Conservation (phyloP, 2,113 vertebrate genomes). For the Brachyhypopomus gauderio region DNA sequence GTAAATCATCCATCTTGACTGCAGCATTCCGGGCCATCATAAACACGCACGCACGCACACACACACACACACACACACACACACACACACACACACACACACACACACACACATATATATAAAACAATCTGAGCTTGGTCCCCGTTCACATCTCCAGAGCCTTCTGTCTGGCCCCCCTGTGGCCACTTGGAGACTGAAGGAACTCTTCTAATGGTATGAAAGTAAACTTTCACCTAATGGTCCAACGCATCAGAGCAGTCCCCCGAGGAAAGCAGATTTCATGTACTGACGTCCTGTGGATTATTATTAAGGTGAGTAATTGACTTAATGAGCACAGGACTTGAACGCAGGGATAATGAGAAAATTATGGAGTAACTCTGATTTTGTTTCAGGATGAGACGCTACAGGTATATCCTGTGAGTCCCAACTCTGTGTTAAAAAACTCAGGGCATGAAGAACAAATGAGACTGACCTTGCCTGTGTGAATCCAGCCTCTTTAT, state of each 20-base stretch:
- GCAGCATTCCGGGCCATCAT: background rate
- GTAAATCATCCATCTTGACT: constrained; percentile 51
- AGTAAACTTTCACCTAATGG: background rate
- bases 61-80: too few relatives aligned
- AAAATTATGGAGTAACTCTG: background rate
- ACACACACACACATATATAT: too few relatives aligned
- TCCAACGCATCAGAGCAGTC: background rate
- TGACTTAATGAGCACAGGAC: background rate
- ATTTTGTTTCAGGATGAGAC: background rate
- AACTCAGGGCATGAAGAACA: background rate
- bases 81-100: too few relatives aligned
- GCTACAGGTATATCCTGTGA: background rate
- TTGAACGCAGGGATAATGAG: background rate
- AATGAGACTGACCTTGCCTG: background rate
- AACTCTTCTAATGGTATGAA: constrained; percentile 7
- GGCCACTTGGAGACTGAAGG: constrained; percentile 12
- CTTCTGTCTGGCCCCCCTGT: constrained; percentile 14
- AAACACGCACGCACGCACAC: too few relatives aligned
- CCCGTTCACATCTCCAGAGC: constrained; percentile 27
- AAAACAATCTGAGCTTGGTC: constrained; percentile 35
- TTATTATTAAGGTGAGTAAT: background rate
- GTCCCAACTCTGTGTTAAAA: background rate
- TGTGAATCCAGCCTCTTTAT: constrained; percentile 22
- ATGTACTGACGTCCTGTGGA: background rate
- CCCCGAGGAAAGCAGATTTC: background rate